Evolutionary conservation across 2,797 vertebrate species (phyloP).

Genomic region (Alca torda): DNA sequence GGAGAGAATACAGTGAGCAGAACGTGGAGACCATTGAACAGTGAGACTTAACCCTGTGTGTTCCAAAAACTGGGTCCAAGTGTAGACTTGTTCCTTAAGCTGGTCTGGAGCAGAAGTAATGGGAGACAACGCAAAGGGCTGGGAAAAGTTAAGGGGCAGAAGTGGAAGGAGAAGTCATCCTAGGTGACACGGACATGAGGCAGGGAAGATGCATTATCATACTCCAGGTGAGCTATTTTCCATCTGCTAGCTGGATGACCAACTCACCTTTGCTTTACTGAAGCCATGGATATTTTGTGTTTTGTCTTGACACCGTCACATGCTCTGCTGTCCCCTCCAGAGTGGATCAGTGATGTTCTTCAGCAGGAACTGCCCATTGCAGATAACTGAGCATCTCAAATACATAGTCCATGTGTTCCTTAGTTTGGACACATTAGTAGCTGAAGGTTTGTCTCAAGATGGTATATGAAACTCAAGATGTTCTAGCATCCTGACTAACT

Average conservation of each 20-base stretch:
- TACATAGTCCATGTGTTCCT: rapidly evolving
- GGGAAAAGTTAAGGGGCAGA: background rate
- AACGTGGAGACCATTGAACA: background rate
- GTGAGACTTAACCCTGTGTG: background rate
- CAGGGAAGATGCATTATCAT: background rate
- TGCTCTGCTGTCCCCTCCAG: background rate
- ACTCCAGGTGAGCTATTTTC: background rate
- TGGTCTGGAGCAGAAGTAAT: background rate
- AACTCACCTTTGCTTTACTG: background rate
- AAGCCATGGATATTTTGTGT: rapidly evolving
- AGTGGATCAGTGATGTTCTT: background rate
- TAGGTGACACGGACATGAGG: background rate
- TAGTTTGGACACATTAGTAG: rapidly evolving
- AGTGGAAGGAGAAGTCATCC: background rate
- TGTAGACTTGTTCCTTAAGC: background rate
- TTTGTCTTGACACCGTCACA: background rate
- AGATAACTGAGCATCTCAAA: rapidly evolving
- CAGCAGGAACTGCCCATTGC: background rate
- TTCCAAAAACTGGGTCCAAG: background rate
- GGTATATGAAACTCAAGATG: background rate
- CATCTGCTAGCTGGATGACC: background rate
- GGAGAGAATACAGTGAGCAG: background rate
- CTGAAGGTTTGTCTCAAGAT: background rate
- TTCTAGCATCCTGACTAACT: background rate
- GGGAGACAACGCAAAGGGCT: background rate